Evolutionary conservation across 2,797 vertebrate species (phyloP).

Genomic region (Thunnus albacares): DNA sequence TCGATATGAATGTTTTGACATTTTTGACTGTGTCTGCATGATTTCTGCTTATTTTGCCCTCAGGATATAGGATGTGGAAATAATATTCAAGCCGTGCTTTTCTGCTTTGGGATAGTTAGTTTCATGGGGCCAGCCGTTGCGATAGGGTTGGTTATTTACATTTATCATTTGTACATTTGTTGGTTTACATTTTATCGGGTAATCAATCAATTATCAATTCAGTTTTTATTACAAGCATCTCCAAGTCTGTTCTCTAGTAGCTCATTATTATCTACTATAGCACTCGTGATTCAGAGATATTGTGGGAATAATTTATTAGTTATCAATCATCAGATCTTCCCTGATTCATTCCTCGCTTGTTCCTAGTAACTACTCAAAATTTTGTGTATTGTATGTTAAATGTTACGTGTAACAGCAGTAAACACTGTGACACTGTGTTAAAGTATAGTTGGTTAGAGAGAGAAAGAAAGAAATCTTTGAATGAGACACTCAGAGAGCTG

Average conservation of each 20-base stretch:
- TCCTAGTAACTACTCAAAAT: too few relatives aligned
- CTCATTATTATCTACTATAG: too few relatives aligned
- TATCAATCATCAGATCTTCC: not conserved
- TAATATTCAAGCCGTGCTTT: constrained; percentile 21
- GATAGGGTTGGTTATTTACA: not conserved
- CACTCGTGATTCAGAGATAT: not conserved
- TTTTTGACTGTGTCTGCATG: constrained; percentile 9
- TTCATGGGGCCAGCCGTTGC: not conserved
- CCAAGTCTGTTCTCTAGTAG: not conserved
- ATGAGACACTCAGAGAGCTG: constrained; percentile 28
- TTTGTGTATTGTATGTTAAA: not conserved
- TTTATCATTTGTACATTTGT: too few relatives aligned
- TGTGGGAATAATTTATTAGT: not conserved
- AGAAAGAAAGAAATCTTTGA: constrained; percentile 27
- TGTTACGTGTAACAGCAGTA: constrained; percentile 11
- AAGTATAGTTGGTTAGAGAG: constrained; percentile 19
- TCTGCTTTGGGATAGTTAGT: not conserved
- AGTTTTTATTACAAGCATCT: not conserved
- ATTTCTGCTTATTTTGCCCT: constrained; percentile 19
- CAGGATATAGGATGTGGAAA: constrained; percentile 12
- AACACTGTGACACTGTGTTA: constrained; percentile 36
- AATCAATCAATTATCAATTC: too few relatives aligned
- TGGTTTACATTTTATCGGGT: not conserved
- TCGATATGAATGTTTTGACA: constrained; percentile 4
- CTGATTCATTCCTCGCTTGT: too few relatives aligned